A percentile compares a stretch with the other conserved stretches of the same genome.
Evolutionary conservation across 53 echinoderm and acorn worm species (phyloP).

Genomic region (Holothuria leucospilota): DNA sequence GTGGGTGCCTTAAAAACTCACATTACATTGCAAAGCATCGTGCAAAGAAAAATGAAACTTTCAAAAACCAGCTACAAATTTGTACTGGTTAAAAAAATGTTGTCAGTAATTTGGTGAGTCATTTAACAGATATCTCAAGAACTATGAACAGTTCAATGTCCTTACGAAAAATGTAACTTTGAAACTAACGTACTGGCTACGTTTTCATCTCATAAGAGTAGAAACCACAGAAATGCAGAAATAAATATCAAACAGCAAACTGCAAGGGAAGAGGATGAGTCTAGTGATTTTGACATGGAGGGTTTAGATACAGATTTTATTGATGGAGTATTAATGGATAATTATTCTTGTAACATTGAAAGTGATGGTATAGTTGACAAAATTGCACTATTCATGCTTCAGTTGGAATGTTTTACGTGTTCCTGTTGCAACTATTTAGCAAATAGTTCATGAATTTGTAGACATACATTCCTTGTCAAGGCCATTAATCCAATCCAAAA

Average conservation of each 20-base stretch:
- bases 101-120: background rate
- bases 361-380: background rate
- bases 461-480: slow-evolving; percentile 6
- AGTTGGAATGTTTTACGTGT: slow-evolving; percentile 16
- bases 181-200: background rate
- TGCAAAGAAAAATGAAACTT: background rate
- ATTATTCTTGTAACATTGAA: background rate
- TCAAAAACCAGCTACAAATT: background rate
- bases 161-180: background rate
- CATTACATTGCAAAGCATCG: no score
- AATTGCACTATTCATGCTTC: slow-evolving; percentile 9
- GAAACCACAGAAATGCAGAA: slow-evolving; percentile 4
- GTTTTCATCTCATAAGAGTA: background rate
- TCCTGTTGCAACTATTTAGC: slow-evolving; percentile 22
- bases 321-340: background rate
- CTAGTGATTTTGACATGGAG: background rate
- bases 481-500: slow-evolving; percentile 1
- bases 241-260: background rate
- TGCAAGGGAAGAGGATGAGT: no score
- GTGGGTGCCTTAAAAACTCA: no score
- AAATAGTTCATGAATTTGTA: slow-evolving; percentile 24
- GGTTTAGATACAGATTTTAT: background rate
- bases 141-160: background rate
- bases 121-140: slow-evolving; percentile 3
- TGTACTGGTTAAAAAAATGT: background rate